Evolutionary conservation across 1,140 invertebrate genomes (phyloP).

Genomic region (Pygmarrhopalites habei): DNA sequence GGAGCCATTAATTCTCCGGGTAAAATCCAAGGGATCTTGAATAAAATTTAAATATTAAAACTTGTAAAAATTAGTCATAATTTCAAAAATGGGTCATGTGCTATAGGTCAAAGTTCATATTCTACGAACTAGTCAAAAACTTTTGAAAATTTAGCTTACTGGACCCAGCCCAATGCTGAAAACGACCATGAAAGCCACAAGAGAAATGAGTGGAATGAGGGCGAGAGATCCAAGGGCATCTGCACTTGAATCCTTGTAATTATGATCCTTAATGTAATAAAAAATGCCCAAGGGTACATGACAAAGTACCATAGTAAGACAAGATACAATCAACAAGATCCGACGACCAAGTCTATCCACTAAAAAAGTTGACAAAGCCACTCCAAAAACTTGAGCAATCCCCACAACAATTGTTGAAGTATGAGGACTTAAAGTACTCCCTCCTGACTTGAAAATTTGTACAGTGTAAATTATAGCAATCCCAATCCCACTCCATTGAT

Average conservation of each 20-base stretch:
- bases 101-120: background rate
- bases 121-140: no score
- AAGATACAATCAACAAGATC: background rate
- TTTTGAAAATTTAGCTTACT: no score
- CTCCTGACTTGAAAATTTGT: background rate
- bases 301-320: background rate
- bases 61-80: background rate
- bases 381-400: background rate
- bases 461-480: no score
- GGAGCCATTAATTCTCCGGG: background rate
- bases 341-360: background rate
- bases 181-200: background rate
- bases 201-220: background rate
- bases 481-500: background rate
- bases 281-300: background rate
- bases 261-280: background rate
- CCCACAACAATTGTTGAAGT: background rate
- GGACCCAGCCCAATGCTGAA: background rate
- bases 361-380: background rate
- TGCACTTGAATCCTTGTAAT: no score
- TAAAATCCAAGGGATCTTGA: background rate
- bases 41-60: no score
- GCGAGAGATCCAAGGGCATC: background rate
- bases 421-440: background rate
- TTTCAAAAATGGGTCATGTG: conserved; percentile 41